phyloP scores from a whole-genome alignment of 2,888 invertebrate genomes.

The Acleris emargana region DNA sequence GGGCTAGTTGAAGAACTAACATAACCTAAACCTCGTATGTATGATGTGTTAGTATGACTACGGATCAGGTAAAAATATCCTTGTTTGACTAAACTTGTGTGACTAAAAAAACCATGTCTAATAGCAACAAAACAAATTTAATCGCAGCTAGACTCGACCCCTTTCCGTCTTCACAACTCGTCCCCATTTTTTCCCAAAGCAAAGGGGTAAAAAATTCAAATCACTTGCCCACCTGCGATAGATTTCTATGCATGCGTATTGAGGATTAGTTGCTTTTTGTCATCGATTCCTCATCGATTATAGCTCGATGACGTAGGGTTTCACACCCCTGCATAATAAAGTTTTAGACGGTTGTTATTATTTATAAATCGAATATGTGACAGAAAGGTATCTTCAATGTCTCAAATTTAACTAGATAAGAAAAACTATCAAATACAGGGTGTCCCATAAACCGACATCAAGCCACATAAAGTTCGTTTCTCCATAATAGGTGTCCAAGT shows the following conservation, averaged over 20 bases:
- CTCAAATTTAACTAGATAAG: no score
- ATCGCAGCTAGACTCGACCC: conserved; percentile 15
- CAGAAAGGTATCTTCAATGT: not conserved
- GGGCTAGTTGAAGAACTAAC: no score
- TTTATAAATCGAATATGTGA: no score
- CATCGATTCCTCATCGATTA: conserved; percentile 33
- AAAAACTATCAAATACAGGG: no score
- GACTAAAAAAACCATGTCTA: not conserved
- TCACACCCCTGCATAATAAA: conserved; percentile 15
- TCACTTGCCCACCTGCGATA: conserved; percentile 79
- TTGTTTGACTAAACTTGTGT: no score
- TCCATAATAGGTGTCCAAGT: no score
- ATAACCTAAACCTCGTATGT: no score
- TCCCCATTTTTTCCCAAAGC: conserved; percentile 7
- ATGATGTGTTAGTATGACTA: no score
- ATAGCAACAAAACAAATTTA: conserved; percentile 11
- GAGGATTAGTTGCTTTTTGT: conserved; percentile 64
- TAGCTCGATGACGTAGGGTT: conserved; percentile 23
- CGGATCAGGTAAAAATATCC: no score
- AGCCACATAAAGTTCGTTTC: no score
- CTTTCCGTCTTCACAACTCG: conserved; percentile 12
- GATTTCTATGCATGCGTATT: conserved; percentile 69
- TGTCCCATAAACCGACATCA: no score
- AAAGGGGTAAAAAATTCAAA: conserved; percentile 63
- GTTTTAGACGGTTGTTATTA: not conserved